phyloP scores from a whole-genome alignment of 1,140 invertebrate species.

The Bicyclus anynana region DNA sequence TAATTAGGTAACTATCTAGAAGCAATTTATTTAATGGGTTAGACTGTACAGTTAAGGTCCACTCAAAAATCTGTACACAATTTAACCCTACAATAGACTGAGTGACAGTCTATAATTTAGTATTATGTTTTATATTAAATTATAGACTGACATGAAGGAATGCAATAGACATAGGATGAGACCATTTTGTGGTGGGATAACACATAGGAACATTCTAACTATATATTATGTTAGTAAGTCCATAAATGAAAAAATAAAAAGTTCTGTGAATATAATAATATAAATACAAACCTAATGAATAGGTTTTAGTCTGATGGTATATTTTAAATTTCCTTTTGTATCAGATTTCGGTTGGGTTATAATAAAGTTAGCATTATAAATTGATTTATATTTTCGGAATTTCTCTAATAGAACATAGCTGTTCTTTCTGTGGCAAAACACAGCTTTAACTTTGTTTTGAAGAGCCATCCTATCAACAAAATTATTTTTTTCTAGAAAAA shows the following conservation, averaged over 20 bases:
- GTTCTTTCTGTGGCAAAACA: conserved; percentile 61
- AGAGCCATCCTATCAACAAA: conserved; percentile 71
- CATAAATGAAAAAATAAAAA: background rate
- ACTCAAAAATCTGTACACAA: background rate
- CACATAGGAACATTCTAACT: background rate
- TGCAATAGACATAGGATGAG: conserved; percentile 40
- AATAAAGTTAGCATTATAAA: conserved; percentile 58
- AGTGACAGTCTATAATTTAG: background rate
- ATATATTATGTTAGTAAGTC: background rate
- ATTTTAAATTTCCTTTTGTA: conserved; percentile 57
- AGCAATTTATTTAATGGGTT: conserved; percentile 14
- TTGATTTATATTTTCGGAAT: conserved; percentile 63
- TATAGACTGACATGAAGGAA: conserved; percentile 53
- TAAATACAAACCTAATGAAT: conserved; percentile 5
- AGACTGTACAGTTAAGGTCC: background rate
- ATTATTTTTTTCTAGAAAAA: conserved; percentile 65
- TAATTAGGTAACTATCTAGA: conserved; percentile 54
- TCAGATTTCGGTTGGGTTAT: conserved; percentile 54
- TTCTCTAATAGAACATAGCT: conserved; percentile 60
- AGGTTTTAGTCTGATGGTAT: conserved; percentile 61
- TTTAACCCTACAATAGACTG: background rate
- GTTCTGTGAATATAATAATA: background rate
- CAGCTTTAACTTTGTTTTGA: conserved; percentile 55
- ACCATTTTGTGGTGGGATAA: conserved; percentile 54
- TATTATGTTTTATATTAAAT: too few species aligned